Base-by-base conservation (phyloP, 2,888 invertebrate species). In the Saturnia japonica region DNA sequence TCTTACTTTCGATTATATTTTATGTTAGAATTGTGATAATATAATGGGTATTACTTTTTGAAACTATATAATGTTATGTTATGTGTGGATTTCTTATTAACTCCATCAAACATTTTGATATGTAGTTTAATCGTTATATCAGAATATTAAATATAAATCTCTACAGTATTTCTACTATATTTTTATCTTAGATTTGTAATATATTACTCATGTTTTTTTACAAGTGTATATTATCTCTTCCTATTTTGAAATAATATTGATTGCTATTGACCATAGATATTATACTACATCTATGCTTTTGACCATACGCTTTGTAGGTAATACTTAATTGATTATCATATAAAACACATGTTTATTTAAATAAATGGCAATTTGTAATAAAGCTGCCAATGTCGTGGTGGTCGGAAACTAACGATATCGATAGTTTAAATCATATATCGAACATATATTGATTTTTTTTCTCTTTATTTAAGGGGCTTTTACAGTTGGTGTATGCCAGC, bases 301-400 rank as follows among this genome's bases (percentile, higher is more conserved):
- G 8, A 14, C 57, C 14, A 9, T 60, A 3, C 12, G 28, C 28
- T 60, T 60, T 60, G 25, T 60, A 60, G 28, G n/a, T n/a, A n/a
- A n/a, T n/a, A n/a, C n/a, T n/a, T 51, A n/a, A 54, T 54, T 54
- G n/a, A 51, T n/a, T 57, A 57, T 57, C 25, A 57, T 57, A 28
- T 60, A 25, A 22, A 54, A 22, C 0, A 11, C 22, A 22, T 54
- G 9, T n/a, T 8, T 3, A 54, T 54, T 19, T 4, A 47, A 19
- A 19, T 19, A 47, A 47, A 54, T 6, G 19, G 22, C 11, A 54
- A 7, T 19, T 16, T 45, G 54, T 54, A 22, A 11, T 1, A 22
- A 54, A 54, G 54, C 1, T 22, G 11, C 11, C 11, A 54, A n/a
- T 54, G 54, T 34, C 22, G 1, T 22, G 9, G 19, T 54, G 19